phyloP scores from a whole-genome alignment of 37 sponge, comb jelly and placozoan genomes.

The Bolinopsis microptera region DNA sequence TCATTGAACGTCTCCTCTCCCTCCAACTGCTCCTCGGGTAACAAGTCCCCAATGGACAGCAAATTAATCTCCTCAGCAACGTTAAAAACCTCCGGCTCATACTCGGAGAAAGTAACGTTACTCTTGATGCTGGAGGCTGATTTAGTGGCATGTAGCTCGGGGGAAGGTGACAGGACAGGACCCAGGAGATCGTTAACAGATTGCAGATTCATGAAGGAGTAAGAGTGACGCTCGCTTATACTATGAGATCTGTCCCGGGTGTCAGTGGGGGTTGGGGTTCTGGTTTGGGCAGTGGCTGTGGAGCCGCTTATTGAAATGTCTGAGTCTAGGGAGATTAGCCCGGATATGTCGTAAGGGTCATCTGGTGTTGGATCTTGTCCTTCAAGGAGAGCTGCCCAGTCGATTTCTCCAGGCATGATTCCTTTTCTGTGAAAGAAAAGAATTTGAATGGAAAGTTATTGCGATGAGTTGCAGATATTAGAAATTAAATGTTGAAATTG shows the following conservation, averaged over 20 bases:
- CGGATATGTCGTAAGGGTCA: not conserved
- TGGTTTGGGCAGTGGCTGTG: not conserved
- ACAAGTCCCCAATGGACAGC: constrained; percentile 25
- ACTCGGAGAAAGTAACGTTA: constrained; percentile 24
- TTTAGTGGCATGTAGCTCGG: not conserved
- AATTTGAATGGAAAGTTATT: too few relatives aligned
- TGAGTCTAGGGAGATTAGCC: not conserved
- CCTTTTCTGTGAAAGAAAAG: not conserved
- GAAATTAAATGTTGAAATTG: too few relatives aligned
- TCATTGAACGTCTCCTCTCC: not conserved
- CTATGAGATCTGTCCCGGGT: not conserved
- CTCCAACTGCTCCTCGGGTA: constrained; percentile 4
- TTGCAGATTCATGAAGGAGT: constrained; percentile 30
- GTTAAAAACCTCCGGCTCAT: constrained; percentile 34
- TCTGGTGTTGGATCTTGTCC: not conserved
- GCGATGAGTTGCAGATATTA: too few relatives aligned
- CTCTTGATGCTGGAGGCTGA: constrained; percentile 38
- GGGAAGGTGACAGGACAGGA: constrained; percentile 6
- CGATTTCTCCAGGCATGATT: not conserved
- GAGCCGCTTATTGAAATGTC: constrained; percentile 19
- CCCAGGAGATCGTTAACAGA: constrained; percentile 41
- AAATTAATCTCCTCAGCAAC: constrained; percentile 41
- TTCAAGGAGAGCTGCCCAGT: constrained; percentile 43
- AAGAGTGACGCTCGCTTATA: not conserved
- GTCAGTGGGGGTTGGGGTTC: not conserved